Base-by-base conservation (phyloP, 2,888 invertebrate genomes). In the Arrhopalites spinosus region DNA sequence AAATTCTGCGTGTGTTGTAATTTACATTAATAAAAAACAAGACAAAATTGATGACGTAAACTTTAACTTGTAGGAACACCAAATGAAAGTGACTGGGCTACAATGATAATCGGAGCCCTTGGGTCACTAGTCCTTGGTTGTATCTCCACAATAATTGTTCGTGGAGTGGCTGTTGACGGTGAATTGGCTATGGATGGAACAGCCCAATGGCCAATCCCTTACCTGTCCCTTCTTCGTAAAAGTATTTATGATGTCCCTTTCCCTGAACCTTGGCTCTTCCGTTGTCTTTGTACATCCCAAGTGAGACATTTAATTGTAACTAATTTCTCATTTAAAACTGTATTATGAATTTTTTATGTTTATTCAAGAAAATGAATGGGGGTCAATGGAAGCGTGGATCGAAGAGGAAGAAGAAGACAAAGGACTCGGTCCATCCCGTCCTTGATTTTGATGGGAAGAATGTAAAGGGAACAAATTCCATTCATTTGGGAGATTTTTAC, bases 111-210 rank as follows among this genome's bases (percentile, higher is more conserved):
- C 77, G 92, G 93, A 79, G 89, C 94, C 78, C 84, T 90, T 0
- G 86, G 93, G 53, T 88, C 94, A 71, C 90, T 93, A 71, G 88
- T 94, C 11, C 88, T 95, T 73, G 93, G 94, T 84, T 94, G 94
- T 84, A 92, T 94, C 82, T 95, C 95, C 86, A 93, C 94, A 0
- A 89, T 95, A 72, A 88, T 95, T 78, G 94, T 94, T 2, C 89
- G 94, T 63, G 95, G 95, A 0, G 93, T 95, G 1, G 93, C 92
- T 86, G 93, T 94, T 73, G 95, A 95, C 85, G 94, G 92, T 0
- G 93, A 94, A 83, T 93, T 93, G 82, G 90, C 91, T 0, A 91
- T 91, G 0, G 93, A 93, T 20, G 91, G 93, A 83, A 93, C 94
- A 84, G 92, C 76, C 29, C 78, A 79, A 56, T 81, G 81, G 81